Evolutionary conservation across 2,797 vertebrate species (phyloP), one percentile per base, ranked within the genome.

Genomic region (Acridotheres tristis): DNA sequence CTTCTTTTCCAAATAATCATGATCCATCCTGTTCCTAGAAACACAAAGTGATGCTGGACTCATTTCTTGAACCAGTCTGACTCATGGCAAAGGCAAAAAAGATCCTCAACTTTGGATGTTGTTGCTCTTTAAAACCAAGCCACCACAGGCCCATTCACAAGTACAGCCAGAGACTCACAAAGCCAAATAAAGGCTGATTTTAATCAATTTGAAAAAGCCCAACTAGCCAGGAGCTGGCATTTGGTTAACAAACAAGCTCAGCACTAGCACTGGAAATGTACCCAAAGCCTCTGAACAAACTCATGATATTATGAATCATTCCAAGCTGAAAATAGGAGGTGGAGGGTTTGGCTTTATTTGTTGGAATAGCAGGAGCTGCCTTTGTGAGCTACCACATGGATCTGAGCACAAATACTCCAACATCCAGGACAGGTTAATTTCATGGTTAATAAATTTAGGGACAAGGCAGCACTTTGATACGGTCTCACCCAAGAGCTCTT

Each of bases 301-400:
- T 63, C 85, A 79, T 66, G 91, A 79, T 82, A 45, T 30, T 66
- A 61, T 90, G 93, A 94, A 91, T 93, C 93, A 95, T 85, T 85
- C 73, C 1, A 3, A 58, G 68, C 85, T 88, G 82, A 90, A 96
- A 95, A 94, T 48, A 94, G 90, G 96, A 95, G 82, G 85, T 53
- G 42, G 54, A 92, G 26, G 9, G n/a, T 80, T 96, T 88, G 5
- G 13, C 16, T 93, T 50, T 81, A 59, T 88, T 76, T 89, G 88
- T 34, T 83, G 59, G 48, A 94, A 79, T 25, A 76, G 88, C 77
- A 68, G 59, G 50, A 73, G 57, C 45, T 88, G 90, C 90, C 82
- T 93, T 71, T 76, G 87, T 51, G 76, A 92, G 68, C 72, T 34
- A 36, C 59, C 59, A n/a, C 87, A 21, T 0, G 1, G 32, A 54